Base-by-base conservation (phyloP, 2,797 vertebrate genomes). In the Cephalopachus bancanus region DNA sequence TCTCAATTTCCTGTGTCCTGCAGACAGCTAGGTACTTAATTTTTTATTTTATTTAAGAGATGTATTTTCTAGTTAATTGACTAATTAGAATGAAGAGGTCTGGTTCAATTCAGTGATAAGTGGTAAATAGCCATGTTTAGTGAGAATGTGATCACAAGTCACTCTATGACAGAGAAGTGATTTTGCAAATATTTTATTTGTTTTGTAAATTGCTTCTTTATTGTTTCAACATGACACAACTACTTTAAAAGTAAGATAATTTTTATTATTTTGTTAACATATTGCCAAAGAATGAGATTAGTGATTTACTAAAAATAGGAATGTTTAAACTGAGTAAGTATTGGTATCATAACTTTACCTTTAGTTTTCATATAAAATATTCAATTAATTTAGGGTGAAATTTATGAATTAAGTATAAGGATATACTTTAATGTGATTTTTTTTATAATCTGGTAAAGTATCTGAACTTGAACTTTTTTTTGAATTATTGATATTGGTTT, bases 41-140 rank as follows among this genome's bases (percentile, higher is more conserved):
- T 64, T 86, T 89, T 89, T 60, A 59, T 51, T 79, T 86, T 83
- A 72, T 65, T 93, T 17, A 44, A 76, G 6, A 93, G 5, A 51
- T 78, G 1, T 16, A 37, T 79, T 85, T 95, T 55, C 26, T 55
- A 76, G 4, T 69, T 44, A 83, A 60, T 53, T 78, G n/a, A 59
- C 51, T 64, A 75, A 81, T 71, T n/a, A 85, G 14, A 44, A 64
- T 30, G 24, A 88, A 55, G 51, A 71, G 33, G 3, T 7, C 10
- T 57, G 26, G 9, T 12, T 15, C 51, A 83, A 24, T 22, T 93
- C 22, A 55, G 28, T 71, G 33, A 55, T 26, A 26, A 81, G 33
- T 78, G 60, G 3, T 22, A 33, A 37, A n/a, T 62, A 49, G 7
- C 53, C 22, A 71, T 16, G 1, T 71, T 24, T 75, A 33, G 59